Percentiles rank a stretch among this genome's conserved stretches.
Evolutionary conservation across 2,888 invertebrate species (phyloP).

Genomic region (Rhyacophila evoluta): DNA sequence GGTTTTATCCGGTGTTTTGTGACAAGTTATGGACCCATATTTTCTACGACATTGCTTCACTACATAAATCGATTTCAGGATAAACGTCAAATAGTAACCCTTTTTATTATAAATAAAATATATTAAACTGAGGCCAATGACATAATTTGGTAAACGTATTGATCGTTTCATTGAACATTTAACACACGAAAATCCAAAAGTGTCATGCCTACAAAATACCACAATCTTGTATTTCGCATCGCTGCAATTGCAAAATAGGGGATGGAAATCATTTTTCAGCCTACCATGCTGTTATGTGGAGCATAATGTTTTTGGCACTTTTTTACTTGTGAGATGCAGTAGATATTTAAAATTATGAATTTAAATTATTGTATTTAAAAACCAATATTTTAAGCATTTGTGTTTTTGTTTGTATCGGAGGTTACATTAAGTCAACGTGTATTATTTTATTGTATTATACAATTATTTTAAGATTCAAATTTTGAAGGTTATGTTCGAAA

Average conservation of each 20-base stretch:
- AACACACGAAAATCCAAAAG: not conserved
- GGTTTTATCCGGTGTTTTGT: not conserved
- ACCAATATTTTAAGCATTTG: no score
- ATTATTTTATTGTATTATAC: no score
- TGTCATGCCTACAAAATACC: not conserved
- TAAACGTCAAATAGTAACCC: not conserved
- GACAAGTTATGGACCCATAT: not conserved
- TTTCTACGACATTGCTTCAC: slow-evolving; percentile 10
- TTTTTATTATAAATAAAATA: not conserved
- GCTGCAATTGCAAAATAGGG: not conserved
- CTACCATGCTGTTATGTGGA: not conserved
- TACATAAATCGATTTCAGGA: not conserved
- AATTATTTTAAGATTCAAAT: no score
- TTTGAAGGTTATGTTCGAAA: no score
- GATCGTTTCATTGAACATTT: not conserved
- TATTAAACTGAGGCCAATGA: not conserved
- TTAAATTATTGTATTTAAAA: no score
- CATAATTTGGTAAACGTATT: not conserved
- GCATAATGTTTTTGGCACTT: no score
- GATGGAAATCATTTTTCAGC: not conserved
- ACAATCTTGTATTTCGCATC: not conserved
- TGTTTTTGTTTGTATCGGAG: no score
- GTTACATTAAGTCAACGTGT: no score
- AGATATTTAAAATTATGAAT: no score
- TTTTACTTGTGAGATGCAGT: no score